Evolutionary conservation across 2,888 invertebrate species (phyloP).

Genomic region (Exocentrus adspersus): DNA sequence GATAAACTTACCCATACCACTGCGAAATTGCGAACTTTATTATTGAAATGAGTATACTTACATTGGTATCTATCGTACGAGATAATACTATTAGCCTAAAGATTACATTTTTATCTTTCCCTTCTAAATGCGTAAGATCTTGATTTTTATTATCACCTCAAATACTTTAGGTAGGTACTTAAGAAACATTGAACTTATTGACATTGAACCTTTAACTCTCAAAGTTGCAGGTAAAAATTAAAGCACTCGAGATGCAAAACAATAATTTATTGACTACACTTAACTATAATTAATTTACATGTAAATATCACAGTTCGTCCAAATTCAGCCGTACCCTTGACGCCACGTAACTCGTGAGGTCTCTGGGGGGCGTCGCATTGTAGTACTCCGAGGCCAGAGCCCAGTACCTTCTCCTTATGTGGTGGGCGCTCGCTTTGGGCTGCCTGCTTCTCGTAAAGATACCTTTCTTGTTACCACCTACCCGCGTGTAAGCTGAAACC

Average conservation of each 20-base stretch:
- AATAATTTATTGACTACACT: slow-evolving; percentile 1
- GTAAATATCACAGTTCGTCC: slow-evolving; percentile 42
- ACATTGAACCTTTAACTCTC: too few relatives aligned
- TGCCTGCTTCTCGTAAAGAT: slow-evolving; percentile 90
- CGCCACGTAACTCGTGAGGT: slow-evolving; percentile 59
- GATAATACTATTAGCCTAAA: too few relatives aligned
- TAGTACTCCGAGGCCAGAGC: slow-evolving; percentile 72
- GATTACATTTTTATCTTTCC: too few relatives aligned
- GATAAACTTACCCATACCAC: too few relatives aligned
- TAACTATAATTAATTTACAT: not conserved
- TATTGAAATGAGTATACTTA: too few relatives aligned
- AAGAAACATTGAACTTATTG: too few relatives aligned
- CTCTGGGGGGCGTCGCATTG: slow-evolving; percentile 66
- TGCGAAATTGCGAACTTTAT: too few relatives aligned
- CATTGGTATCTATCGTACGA: too few relatives aligned
- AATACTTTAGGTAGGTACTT: too few relatives aligned
- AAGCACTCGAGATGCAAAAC: not conserved
- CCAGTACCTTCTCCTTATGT: slow-evolving; percentile 81
- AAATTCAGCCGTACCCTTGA: not conserved
- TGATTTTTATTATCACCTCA: too few relatives aligned
- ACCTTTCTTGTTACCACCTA: slow-evolving; percentile 90
- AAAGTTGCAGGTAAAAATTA: not conserved
- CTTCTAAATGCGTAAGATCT: too few relatives aligned
- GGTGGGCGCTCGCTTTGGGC: slow-evolving; percentile 89
- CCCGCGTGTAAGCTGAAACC: slow-evolving; percentile 76